phyloP scores from a whole-genome alignment of 2,113 vertebrate species.

The Trochalopteron elliotii region DNA sequence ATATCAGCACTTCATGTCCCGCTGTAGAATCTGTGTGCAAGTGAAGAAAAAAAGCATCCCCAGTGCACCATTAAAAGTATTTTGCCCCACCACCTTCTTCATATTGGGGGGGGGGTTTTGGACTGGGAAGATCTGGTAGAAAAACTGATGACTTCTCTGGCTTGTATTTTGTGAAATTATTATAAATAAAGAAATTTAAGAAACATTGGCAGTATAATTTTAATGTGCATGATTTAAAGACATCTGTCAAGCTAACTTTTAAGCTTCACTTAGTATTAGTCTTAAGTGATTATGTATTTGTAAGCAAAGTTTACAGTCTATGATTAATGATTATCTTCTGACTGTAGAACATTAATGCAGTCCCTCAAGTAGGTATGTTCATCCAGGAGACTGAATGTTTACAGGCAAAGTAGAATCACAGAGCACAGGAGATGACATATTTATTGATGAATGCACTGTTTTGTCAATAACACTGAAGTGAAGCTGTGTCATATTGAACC shows the following conservation, averaged over 20 bases:
- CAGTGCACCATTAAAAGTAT: background rate
- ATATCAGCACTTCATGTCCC: background rate
- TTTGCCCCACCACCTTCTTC: background rate
- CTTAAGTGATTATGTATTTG: background rate
- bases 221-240: background rate
- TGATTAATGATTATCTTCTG: background rate
- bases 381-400: background rate
- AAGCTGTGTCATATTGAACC: slow-evolving; percentile 33
- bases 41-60: background rate
- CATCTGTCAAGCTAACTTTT: background rate
- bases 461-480: slow-evolving; percentile 50
- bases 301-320: background rate
- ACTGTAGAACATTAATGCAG: background rate
- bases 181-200: background rate
- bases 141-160: background rate
- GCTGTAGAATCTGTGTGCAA: background rate
- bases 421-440: slow-evolving; percentile 6
- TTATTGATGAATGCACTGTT: slow-evolving; percentile 53
- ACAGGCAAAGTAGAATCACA: background rate
- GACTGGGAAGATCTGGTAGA: background rate
- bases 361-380: background rate
- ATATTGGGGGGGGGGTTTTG: accelerated
- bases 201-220: background rate
- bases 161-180: background rate
- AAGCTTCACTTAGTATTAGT: background rate